Base-by-base conservation (phyloP, 2,113 vertebrate genomes). In the Onychostruthus taczanowskii region DNA sequence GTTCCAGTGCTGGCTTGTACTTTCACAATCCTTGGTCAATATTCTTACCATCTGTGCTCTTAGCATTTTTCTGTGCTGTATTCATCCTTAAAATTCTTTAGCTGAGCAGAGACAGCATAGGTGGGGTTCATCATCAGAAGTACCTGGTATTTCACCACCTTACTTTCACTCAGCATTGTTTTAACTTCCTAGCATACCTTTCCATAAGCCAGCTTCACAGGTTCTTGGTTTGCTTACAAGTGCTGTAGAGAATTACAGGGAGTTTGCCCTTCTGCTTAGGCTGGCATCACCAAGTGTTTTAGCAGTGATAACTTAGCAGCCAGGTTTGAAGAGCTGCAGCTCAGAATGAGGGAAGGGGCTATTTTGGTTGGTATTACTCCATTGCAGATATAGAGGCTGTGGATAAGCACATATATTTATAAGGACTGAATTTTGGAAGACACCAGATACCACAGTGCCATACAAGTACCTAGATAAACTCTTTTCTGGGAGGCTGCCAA, bases 351-450 rank as follows among this genome's bases (percentile, higher is more conserved):
- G 23, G 50, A 95, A 89, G 35, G 41, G 72, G 59, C 76, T 96
- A 94, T 94, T 97, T 95, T 90, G 55, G 41, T 56, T 93, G 56
- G 13, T 70, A 85, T 86, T 93, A 80, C 82, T 93, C 58, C 16
- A 69, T 4, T 85, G 82, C 63, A 78, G 68, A 75, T 35, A 62
- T 24, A 50, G 67, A 86, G 70, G n/a, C 11, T 69, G 50, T 73
- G 90, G 78, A 95, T 85, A 95, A 94, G 85, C n/a, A 20, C 43
- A 19, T 77, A 64, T 91, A 64, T 91, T 91, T 89, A 73, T 79
- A 84, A 79, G 31, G 82, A 9, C 10, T 88, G 67, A 90, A 70
- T 95, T 96, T 43, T 94, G 90, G 82, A 91, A 95, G 93, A 87
- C 59, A 93, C 39, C 18, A 89, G 78, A 87, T 84, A 89, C 55